Percentiles rank a stretch among this genome's conserved stretches.
phyloP scores from a whole-genome alignment of 1,140 invertebrate genomes.

The Drosophila tropicalis region DNA sequence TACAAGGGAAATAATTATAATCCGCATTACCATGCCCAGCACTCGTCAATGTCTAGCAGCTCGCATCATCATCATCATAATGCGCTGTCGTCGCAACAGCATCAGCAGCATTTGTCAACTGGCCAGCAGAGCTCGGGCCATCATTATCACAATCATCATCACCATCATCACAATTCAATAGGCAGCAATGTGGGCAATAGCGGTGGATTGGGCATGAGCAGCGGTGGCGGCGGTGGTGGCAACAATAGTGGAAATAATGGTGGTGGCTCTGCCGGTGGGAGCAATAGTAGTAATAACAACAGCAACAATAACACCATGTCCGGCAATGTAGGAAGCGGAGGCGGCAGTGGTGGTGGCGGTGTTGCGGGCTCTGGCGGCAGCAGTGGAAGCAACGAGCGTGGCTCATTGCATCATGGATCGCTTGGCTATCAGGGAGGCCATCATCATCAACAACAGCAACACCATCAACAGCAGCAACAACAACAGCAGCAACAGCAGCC shows the following conservation, averaged over 20 bases:
- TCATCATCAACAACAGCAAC: conserved; percentile 57
- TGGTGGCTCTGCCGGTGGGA: background rate
- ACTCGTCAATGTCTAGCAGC: conserved; percentile 55
- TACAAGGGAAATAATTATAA: conserved; percentile 82
- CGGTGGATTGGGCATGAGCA: conserved; percentile 55
- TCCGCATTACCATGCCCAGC: conserved; percentile 76
- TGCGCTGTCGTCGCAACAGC: conserved; percentile 52
- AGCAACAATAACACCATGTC: background rate
- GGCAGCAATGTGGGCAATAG: conserved; percentile 73
- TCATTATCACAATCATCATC: conserved; percentile 58
- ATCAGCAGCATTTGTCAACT: conserved; percentile 51
- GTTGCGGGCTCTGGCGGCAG: background rate
- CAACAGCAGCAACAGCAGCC: conserved; percentile 74
- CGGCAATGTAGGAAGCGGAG: conserved; percentile 62
- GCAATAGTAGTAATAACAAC: conserved; percentile 12
- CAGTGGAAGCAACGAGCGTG: conserved; percentile 50
- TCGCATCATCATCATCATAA: conserved; percentile 67
- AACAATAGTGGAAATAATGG: conserved; percentile 25
- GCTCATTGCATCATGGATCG: conserved; percentile 50
- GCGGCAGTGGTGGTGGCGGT: conserved; percentile 25
- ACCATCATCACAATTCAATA: conserved; percentile 69
- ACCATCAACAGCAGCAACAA: conserved; percentile 72
- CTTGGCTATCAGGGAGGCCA: conserved; percentile 67
- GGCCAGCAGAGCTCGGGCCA: conserved; percentile 58
- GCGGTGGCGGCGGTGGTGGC: conserved; percentile 42